Conservation (phyloP, 2,888 invertebrate species). For the Agrochola litura region DNA sequence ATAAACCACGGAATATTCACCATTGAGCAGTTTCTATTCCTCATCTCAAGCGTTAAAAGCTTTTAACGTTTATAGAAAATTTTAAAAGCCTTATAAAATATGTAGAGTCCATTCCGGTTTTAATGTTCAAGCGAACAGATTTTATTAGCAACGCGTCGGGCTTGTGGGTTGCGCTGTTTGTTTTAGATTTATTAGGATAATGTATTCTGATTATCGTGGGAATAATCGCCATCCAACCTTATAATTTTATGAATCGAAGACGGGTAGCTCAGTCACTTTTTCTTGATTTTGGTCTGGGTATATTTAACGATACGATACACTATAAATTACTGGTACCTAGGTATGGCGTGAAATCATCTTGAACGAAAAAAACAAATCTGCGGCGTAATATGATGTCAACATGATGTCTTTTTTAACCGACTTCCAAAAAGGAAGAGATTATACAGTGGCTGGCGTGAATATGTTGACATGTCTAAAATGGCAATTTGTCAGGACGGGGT, state of each 20-base stretch:
- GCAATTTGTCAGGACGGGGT: too few species aligned
- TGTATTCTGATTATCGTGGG: background rate
- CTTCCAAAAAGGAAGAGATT: too few species aligned
- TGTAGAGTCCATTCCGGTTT: slow-evolving; percentile 54
- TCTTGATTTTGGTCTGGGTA: background rate
- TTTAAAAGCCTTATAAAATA: slow-evolving; percentile 67
- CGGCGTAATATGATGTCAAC: too few species aligned
- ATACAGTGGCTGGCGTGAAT: too few species aligned
- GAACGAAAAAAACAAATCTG: background rate
- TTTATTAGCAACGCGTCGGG: slow-evolving; percentile 43
- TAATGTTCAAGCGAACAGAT: slow-evolving; percentile 47
- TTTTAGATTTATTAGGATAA: background rate
- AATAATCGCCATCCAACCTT: background rate
- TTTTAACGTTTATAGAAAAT: slow-evolving; percentile 65
- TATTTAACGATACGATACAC: background rate
- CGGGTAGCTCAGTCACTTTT: too few species aligned
- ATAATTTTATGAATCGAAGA: too few species aligned
- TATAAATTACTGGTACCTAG: too few species aligned
- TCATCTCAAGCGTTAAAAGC: slow-evolving; percentile 62
- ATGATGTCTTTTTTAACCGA: too few species aligned
- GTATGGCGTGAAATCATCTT: too few species aligned
- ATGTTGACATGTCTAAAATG: too few species aligned
- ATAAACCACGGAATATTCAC: slow-evolving; percentile 56
- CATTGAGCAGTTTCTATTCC: slow-evolving; percentile 53
- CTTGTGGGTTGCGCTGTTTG: slow-evolving; percentile 22